phyloP scores from a whole-genome alignment of 1,140 invertebrate species.

The Holcopasites calliopsidis region DNA sequence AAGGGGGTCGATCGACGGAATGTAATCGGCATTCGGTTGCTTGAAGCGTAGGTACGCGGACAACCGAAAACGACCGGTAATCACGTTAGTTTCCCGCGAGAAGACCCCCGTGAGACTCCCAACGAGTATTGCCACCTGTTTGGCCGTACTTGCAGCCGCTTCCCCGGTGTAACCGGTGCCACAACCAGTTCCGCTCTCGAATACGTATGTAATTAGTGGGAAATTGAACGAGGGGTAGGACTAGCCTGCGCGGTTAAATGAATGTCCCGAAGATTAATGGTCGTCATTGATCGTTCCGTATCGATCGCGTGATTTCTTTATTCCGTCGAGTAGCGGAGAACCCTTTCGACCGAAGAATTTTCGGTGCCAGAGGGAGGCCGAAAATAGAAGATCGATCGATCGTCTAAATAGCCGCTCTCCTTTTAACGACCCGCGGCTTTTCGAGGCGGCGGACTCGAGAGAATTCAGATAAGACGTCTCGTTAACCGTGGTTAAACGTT shows the following conservation, averaged over 20 bases:
- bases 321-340: not conserved
- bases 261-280: constrained; percentile 42
- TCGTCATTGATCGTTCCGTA: constrained; percentile 7
- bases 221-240: constrained; percentile 40
- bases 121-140: constrained; percentile 52
- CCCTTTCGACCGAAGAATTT: not conserved
- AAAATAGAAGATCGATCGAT: not conserved
- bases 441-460: not conserved
- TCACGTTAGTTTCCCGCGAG: constrained; percentile 48
- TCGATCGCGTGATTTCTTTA: constrained; percentile 26
- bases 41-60: constrained; percentile 24
- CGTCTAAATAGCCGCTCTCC: not conserved
- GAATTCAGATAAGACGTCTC: not conserved
- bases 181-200: constrained; percentile 43
- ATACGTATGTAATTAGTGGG: constrained; percentile 54
- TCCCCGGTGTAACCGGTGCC: constrained; percentile 37
- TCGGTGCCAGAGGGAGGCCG: not conserved
- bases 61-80: constrained; percentile 52
- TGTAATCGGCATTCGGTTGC: constrained; percentile 22
- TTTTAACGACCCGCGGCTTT: not conserved
- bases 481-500: not conserved
- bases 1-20: not conserved
- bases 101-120: constrained; percentile 45
- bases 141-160: constrained; percentile 30
- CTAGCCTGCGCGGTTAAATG: constrained; percentile 26